Conservation (phyloP, 2,797 vertebrate species). For the Spea hammondii region DNA sequence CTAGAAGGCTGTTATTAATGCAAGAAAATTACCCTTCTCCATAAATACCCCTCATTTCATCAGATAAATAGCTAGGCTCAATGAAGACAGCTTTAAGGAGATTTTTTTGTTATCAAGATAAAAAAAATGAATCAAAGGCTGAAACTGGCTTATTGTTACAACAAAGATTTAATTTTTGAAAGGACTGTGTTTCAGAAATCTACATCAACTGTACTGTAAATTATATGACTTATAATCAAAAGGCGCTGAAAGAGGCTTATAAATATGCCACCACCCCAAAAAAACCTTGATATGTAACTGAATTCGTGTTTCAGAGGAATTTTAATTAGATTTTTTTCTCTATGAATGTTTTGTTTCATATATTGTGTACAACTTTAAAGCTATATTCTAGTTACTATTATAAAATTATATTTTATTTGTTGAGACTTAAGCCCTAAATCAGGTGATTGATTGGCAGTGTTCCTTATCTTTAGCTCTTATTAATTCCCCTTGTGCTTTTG, state of each 20-base stretch:
- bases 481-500: slow-evolving; percentile 21
- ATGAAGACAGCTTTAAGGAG: slow-evolving; percentile 61
- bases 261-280: not conserved
- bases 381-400: too few relatives aligned
- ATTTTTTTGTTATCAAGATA: slow-evolving; percentile 44
- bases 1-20: slow-evolving; percentile 67
- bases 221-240: slow-evolving; percentile 35
- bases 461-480: slow-evolving; percentile 42
- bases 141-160: slow-evolving; percentile 28
- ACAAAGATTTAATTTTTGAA: slow-evolving; percentile 14
- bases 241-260: slow-evolving; percentile 11
- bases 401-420: not conserved
- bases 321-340: slow-evolving; percentile 3
- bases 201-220: slow-evolving; percentile 25
- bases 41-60: slow-evolving; percentile 65
- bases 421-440: not conserved
- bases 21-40: slow-evolving; percentile 63
- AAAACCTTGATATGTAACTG: not conserved
- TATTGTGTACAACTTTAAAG: not conserved
- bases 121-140: slow-evolving; percentile 15
- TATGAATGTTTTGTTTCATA: not conserved
- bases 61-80: slow-evolving; percentile 62
- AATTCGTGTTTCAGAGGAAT: not conserved
- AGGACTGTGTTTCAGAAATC: slow-evolving; percentile 23
- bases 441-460: slow-evolving; percentile 29